Evolutionary conservation across 2,888 invertebrate genomes (phyloP).

Genomic region (Leptinotarsa juncta): DNA sequence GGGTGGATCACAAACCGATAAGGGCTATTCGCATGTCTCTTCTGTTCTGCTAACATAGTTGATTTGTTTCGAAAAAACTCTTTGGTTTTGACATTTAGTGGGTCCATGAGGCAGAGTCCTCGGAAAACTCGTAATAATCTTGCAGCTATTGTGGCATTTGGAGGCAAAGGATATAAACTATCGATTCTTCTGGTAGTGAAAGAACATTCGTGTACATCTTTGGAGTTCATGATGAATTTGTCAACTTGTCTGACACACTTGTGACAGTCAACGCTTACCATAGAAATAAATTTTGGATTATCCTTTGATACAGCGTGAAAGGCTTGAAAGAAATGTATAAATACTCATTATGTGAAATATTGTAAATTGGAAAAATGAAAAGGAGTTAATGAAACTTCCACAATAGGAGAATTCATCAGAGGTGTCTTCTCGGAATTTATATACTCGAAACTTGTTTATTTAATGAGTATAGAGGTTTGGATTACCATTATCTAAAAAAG

Average conservation of each 20-base stretch:
- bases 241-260: not conserved
- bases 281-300: not conserved
- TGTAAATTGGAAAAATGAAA: too few relatives aligned
- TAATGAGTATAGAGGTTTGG: too few relatives aligned
- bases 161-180: conserved; percentile 26
- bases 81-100: conserved; percentile 26
- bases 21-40: conserved; percentile 36
- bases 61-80: conserved; percentile 45
- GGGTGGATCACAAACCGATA: conserved; percentile 49
- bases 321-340: too few relatives aligned
- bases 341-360: too few relatives aligned
- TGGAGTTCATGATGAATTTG: not conserved
- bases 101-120: conserved; percentile 19
- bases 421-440: too few relatives aligned
- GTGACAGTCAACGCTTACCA: not conserved
- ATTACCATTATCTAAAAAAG: too few relatives aligned
- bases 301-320: too few relatives aligned
- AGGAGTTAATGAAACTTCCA: too few relatives aligned
- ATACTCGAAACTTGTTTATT: too few relatives aligned
- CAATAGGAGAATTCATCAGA: too few relatives aligned
- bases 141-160: conserved; percentile 2
- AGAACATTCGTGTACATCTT: not conserved
- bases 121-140: conserved; percentile 19
- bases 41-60: conserved; percentile 44
- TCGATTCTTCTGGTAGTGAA: not conserved